A percentile compares a stretch with the other conserved stretches of the same genome.
Evolutionary conservation across 2,797 vertebrate genomes (phyloP).

Genomic region (Melanogrammus aeglefinus): DNA sequence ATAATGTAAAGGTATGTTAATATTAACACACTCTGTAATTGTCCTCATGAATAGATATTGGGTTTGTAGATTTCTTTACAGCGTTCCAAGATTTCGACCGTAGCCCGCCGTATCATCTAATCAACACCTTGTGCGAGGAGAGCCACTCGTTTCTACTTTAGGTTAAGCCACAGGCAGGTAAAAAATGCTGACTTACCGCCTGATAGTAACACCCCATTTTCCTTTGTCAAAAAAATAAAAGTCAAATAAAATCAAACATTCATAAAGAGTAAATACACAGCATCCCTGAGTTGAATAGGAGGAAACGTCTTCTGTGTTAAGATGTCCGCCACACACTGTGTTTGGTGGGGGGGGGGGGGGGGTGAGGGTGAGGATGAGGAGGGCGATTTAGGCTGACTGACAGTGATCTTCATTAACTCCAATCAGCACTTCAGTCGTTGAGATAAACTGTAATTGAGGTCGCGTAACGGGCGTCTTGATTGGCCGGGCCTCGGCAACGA

Average conservation of each 20-base stretch:
- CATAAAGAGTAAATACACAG: constrained; percentile 28
- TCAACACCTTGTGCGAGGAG: constrained; percentile 68
- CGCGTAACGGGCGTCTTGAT: constrained; percentile 45
- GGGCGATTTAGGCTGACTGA: constrained; percentile 42
- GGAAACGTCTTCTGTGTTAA: constrained; percentile 29
- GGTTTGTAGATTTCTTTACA: constrained; percentile 59
- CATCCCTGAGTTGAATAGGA: constrained; percentile 31
- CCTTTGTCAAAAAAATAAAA: not conserved
- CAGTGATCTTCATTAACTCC: constrained; percentile 64
- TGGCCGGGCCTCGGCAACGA: constrained; percentile 55
- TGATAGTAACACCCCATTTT: constrained; percentile 33
- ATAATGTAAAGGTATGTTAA: constrained; percentile 61
- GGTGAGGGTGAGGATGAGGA: no score
- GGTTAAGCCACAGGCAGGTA: constrained; percentile 47
- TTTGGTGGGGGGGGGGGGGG: no score
- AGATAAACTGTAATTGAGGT: constrained; percentile 72
- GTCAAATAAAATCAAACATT: constrained; percentile 17
- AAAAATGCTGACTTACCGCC: constrained; percentile 59
- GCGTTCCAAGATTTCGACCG: constrained; percentile 68
- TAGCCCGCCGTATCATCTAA: constrained; percentile 71
- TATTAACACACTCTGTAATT: constrained; percentile 72
- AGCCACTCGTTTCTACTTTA: constrained; percentile 30
- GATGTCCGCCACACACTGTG: constrained; percentile 11
- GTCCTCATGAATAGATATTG: constrained; percentile 79
- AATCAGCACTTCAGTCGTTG: constrained; percentile 47